phyloP scores from a whole-genome alignment of 1,140 invertebrate genomes.

The Pseudomyrmex cubaensis region DNA sequence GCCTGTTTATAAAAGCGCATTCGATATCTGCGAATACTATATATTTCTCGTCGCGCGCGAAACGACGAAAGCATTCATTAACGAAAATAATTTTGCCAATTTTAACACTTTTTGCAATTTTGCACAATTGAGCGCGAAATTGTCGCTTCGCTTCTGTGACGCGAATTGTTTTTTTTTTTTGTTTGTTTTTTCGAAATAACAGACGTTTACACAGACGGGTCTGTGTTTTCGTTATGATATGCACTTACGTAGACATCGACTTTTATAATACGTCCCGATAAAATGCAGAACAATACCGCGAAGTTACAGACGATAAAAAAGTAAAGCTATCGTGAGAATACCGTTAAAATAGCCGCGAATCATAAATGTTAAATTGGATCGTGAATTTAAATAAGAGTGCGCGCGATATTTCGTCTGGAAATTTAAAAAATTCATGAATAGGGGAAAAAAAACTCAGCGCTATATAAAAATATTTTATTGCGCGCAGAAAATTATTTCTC shows the following conservation, averaged over 20 bases:
- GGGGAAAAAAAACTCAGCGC: too few species aligned
- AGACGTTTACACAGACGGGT: too few species aligned
- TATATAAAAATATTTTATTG: too few species aligned
- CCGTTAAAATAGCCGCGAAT: not conserved
- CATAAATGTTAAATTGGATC: conserved; percentile 5
- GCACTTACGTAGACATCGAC: not conserved
- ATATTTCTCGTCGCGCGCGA: not conserved
- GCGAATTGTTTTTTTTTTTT: too few species aligned
- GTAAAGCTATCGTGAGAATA: not conserved
- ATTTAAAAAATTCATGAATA: not conserved
- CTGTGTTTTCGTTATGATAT: not conserved
- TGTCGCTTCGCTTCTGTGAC: not conserved
- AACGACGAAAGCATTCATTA: not conserved
- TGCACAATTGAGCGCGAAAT: not conserved
- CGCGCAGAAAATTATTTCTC: too few species aligned
- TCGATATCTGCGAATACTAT: not conserved
- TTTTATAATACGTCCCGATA: not conserved
- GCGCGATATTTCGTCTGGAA: not conserved
- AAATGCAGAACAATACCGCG: not conserved
- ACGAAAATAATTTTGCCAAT: conserved; percentile 6
- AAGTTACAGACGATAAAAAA: not conserved
- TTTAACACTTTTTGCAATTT: not conserved
- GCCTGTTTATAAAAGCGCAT: not conserved
- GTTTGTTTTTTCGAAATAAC: too few species aligned
- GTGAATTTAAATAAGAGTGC: too few species aligned